A percentile compares a stretch with the other conserved stretches of the same genome.
These are phyloP conservation scores for Loris lydekkerianus DNA, from an alignment of 2,797 vertebrate species.

Conservation along the genomic window DNA sequence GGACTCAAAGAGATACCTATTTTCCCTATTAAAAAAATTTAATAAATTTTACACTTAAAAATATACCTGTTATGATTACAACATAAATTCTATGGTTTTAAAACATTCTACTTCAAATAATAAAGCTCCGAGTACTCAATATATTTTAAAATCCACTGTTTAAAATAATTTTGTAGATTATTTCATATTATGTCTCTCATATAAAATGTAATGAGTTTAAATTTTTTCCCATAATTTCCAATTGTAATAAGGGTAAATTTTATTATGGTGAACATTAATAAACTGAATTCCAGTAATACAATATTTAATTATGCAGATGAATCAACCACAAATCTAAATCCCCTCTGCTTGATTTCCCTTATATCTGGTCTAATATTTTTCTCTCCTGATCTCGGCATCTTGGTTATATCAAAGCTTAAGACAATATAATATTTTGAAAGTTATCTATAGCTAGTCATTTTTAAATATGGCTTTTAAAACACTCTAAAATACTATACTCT, in stretches of 20 bases:
- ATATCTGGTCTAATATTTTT: background rate
- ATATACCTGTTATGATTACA: background rate
- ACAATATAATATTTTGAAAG: constrained; percentile 7
- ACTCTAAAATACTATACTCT: background rate
- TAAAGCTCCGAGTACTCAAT: constrained; percentile 33
- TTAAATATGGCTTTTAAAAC: constrained; percentile 37
- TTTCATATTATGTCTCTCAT: background rate
- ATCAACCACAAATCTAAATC: constrained; percentile 59
- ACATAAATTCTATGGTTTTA: constrained; percentile 36
- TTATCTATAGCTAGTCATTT: constrained; percentile 28
- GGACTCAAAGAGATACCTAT: constrained; percentile 25
- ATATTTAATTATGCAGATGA: constrained; percentile 56
- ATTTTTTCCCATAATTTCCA: constrained; percentile 42
- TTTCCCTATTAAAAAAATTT: constrained; percentile 42
- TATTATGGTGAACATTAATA: constrained; percentile 51
- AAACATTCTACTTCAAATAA: constrained; percentile 58
- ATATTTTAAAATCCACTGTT: background rate
- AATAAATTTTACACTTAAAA: constrained; percentile 37
- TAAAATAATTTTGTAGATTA: constrained; percentile 44
- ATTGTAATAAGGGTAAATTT: constrained; percentile 43
- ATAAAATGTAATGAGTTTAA: constrained; percentile 43
- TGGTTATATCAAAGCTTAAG: constrained; percentile 25
- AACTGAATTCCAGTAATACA: constrained; percentile 62
- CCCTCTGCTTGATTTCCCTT: constrained; percentile 60
- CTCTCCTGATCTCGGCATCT: background rate